A percentile compares a stretch with the other conserved stretches of the same genome.
Evolutionary conservation across 30 jellyfish, hydroid and myxozoan genomes (phyloP).

Genomic region (Aurelia sp.): DNA sequence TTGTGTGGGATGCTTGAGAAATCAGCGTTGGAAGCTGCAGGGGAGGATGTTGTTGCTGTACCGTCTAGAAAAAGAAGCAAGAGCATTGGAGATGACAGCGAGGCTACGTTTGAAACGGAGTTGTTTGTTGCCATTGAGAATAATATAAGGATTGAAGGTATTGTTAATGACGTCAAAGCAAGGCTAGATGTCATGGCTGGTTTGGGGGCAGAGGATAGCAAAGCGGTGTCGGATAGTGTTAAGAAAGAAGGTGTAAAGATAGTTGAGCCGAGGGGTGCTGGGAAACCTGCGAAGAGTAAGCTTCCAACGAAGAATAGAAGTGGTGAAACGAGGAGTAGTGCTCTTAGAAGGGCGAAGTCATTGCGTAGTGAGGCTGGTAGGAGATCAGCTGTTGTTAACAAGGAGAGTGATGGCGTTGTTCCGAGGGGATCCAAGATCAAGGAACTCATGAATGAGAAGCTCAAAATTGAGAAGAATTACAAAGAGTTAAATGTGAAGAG

Average conservation of each 20-base stretch:
- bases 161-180: slow-evolving; percentile 64
- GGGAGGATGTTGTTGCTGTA: slow-evolving; percentile 4
- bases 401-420: slow-evolving; percentile 8
- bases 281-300: slow-evolving; percentile 18
- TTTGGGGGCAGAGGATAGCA: not conserved
- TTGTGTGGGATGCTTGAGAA: slow-evolving; percentile 40
- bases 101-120: slow-evolving; percentile 86
- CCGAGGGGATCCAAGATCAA: slow-evolving; percentile 59
- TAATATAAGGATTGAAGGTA: slow-evolving; percentile 79
- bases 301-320: not conserved
- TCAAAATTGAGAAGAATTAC: slow-evolving; percentile 38
- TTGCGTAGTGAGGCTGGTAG: slow-evolving; percentile 6
- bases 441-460: slow-evolving; percentile 70
- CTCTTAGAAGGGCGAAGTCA: slow-evolving; percentile 54
- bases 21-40: slow-evolving; percentile 12
- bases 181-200: slow-evolving; percentile 37
- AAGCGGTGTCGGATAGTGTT: not conserved
- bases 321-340: slow-evolving; percentile 54
- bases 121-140: slow-evolving; percentile 87
- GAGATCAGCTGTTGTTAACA: slow-evolving; percentile 1
- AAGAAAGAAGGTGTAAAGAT: slow-evolving; percentile 22
- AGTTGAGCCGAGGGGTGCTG: slow-evolving; percentile 8
- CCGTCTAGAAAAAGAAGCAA: slow-evolving; percentile 19
- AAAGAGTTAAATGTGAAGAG: slow-evolving; percentile 45
- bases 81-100: slow-evolving; percentile 40